phyloP scores from a whole-genome alignment of 2,113 vertebrate genomes.

The Canis aureus region DNA sequence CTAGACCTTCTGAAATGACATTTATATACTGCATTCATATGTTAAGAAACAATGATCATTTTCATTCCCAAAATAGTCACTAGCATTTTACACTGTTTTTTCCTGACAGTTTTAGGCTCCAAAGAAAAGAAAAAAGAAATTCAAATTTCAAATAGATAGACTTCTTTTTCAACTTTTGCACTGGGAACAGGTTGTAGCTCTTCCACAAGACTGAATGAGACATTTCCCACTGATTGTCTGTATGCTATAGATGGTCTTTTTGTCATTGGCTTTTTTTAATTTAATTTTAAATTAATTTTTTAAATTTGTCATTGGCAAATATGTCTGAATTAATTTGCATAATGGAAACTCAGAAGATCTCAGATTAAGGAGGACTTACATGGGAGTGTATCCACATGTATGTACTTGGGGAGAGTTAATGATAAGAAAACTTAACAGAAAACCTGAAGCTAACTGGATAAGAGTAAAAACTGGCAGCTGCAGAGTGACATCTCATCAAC shows the following conservation, averaged over 20 bases:
- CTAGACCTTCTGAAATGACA: background rate
- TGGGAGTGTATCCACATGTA: background rate
- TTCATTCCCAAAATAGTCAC: background rate
- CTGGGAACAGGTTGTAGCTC: background rate
- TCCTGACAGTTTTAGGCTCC: background rate
- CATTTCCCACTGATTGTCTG: background rate
- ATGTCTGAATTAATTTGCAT: background rate
- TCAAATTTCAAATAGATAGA: background rate
- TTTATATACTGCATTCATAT: background rate
- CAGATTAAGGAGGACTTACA: background rate
- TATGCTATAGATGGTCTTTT: background rate
- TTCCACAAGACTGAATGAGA: background rate
- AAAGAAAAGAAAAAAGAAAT: background rate
- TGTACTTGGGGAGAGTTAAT: background rate
- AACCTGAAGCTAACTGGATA: background rate
- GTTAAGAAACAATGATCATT: background rate
- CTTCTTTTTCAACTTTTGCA: background rate
- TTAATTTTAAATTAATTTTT: background rate
- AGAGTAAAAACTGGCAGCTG: background rate
- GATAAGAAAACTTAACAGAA: background rate
- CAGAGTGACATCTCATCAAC: background rate
- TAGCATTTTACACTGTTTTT: background rate
- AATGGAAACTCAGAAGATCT: background rate
- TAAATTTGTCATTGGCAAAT: background rate
- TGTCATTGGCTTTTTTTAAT: background rate